A percentile compares a stretch with the other conserved stretches of the same genome.
phyloP scores from a whole-genome alignment of 1,140 invertebrate species.

The Nebria ingens region DNA sequence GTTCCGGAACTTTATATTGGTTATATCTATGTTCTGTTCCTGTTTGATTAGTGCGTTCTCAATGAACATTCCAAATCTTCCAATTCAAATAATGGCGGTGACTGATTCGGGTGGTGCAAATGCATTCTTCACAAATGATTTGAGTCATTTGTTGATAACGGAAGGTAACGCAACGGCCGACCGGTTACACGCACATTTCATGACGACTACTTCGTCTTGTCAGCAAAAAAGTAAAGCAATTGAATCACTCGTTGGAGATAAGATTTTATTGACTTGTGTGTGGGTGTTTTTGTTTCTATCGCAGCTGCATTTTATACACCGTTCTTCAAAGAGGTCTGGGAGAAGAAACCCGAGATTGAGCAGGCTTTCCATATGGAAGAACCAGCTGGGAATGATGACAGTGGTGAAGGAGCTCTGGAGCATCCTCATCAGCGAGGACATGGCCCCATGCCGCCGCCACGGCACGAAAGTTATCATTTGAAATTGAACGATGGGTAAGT shows the following conservation, averaged over 20 bases:
- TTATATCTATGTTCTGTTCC: constrained; percentile 11
- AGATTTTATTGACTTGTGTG: background rate
- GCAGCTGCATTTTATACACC: constrained; percentile 92
- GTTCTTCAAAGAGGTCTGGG: constrained; percentile 94
- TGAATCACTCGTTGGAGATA: constrained; percentile 10
- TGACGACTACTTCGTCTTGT: constrained; percentile 70
- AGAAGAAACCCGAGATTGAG: constrained; percentile 90
- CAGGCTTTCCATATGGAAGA: constrained; percentile 86
- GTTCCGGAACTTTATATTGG: no score
- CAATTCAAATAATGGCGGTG: constrained; percentile 89
- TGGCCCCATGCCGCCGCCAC: constrained; percentile 45
- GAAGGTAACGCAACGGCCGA: constrained; percentile 91
- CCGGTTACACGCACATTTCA: constrained; percentile 82
- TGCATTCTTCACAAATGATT: constrained; percentile 83
- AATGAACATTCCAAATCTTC: constrained; percentile 86
- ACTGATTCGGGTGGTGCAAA: constrained; percentile 74
- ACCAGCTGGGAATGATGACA: constrained; percentile 49
- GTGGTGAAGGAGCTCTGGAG: constrained; percentile 59
- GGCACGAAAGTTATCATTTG: constrained; percentile 62
- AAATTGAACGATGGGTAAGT: constrained; percentile 52
- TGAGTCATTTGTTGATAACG: constrained; percentile 81
- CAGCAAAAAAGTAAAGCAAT: constrained; percentile 65
- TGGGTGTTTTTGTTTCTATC: constrained; percentile 27
- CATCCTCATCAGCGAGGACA: constrained; percentile 41
- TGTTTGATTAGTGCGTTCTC: constrained; percentile 74